Evolutionary conservation across 1,140 invertebrate genomes (phyloP).

Genomic region (Drosophila carrolli): DNA sequence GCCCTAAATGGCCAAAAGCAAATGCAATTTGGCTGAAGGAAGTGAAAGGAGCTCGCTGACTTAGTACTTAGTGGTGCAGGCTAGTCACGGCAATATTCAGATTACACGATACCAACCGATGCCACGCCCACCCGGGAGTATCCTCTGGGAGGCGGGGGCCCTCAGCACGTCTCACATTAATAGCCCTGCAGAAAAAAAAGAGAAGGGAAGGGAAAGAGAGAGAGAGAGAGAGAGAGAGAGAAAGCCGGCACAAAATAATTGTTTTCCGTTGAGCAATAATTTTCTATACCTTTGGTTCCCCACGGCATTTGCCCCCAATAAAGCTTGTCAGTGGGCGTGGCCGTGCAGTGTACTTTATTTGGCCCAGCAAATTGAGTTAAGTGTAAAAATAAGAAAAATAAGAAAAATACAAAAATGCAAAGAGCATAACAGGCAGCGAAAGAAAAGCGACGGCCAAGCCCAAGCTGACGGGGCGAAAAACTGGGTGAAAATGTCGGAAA

Average conservation of each 20-base stretch:
- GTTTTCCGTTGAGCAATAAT: slow-evolving; percentile 81
- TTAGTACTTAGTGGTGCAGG: slow-evolving; percentile 43
- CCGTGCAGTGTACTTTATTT: slow-evolving; percentile 33
- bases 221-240: not conserved
- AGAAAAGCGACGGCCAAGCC: slow-evolving; percentile 25
- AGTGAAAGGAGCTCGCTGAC: slow-evolving; percentile 17
- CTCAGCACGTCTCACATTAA: slow-evolving; percentile 53
- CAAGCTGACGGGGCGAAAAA: slow-evolving; percentile 28
- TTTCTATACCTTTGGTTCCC: slow-evolving; percentile 65
- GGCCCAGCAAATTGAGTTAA: slow-evolving; percentile 67
- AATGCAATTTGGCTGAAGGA: slow-evolving; percentile 65
- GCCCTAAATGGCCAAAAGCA: slow-evolving; percentile 66
- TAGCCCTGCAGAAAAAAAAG: slow-evolving; percentile 25
- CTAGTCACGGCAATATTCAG: slow-evolving; percentile 75
- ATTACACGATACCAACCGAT: slow-evolving; percentile 61
- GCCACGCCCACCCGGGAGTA: slow-evolving; percentile 27
- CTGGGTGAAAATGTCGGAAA: slow-evolving; percentile 24
- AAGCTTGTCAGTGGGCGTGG: slow-evolving; percentile 48
- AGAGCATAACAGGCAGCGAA: not conserved
- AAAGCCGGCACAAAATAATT: slow-evolving; percentile 72
- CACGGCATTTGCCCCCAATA: slow-evolving; percentile 42
- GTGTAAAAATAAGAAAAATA: slow-evolving; percentile 44
- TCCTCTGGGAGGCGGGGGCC: not conserved
- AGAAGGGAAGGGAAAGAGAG: too few relatives aligned
- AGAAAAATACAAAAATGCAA: slow-evolving; percentile 21